Conservation (phyloP, 2,797 vertebrate species). For the Dipus sagitta region DNA sequence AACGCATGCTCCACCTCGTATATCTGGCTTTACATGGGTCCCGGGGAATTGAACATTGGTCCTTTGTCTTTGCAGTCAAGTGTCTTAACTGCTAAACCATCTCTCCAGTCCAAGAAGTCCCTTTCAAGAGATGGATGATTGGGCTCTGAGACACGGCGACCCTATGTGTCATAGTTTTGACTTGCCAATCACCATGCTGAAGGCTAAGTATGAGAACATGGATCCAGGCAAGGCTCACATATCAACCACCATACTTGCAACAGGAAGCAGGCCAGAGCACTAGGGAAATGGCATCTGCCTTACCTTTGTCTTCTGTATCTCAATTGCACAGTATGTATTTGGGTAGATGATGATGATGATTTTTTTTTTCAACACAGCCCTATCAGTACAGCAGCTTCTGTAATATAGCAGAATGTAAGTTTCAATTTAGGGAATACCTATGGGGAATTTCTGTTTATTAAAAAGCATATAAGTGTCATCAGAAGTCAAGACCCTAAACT, state of each 20-base stretch:
- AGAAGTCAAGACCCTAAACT: constrained; percentile 62
- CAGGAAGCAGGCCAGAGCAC: background rate
- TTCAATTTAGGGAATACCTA: constrained; percentile 71
- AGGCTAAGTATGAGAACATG: background rate
- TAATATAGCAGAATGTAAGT: background rate
- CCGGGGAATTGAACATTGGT: no score
- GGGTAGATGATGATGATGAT: background rate
- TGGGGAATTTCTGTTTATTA: constrained; percentile 79
- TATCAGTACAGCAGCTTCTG: background rate
- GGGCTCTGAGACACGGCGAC: background rate
- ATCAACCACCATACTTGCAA: background rate
- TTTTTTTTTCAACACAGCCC: background rate
- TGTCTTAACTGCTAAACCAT: no score
- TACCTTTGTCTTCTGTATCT: background rate
- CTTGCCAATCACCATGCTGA: background rate
- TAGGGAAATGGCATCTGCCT: background rate
- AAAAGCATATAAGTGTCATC: constrained; percentile 57
- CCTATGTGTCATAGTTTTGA: background rate
- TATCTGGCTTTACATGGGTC: no score
- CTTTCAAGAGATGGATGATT: background rate
- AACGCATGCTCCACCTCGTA: no score
- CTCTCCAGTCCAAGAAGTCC: no score
- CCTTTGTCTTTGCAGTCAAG: no score
- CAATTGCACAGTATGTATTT: background rate
- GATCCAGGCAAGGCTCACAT: background rate